These are phyloP conservation scores for Tenualosa thibaudeaui DNA, from an alignment of 2,797 vertebrate genomes.

Conservation along the genomic window DNA sequence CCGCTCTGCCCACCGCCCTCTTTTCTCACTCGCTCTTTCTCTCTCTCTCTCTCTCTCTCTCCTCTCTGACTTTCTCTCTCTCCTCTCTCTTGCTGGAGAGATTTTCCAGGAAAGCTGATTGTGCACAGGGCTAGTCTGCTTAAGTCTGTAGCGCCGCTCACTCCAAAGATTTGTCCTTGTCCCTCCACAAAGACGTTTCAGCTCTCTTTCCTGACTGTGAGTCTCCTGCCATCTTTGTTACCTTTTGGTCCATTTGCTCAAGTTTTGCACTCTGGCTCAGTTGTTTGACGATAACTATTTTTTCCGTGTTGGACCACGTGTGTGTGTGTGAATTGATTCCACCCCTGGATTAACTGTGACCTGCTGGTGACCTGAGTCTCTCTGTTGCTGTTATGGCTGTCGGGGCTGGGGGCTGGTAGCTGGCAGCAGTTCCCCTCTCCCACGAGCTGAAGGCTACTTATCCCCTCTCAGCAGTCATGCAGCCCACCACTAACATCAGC, in stretches of 20 bases:
- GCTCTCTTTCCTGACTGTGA: background rate
- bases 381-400: background rate
- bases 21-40: slow-evolving; percentile 36
- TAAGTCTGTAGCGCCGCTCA: slow-evolving; percentile 30
- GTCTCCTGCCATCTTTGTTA: background rate
- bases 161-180: slow-evolving; percentile 41
- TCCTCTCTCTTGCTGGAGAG: slow-evolving; percentile 25
- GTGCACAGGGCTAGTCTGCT: slow-evolving; percentile 44
- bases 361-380: background rate
- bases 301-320: background rate
- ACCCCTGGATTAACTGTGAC: background rate
- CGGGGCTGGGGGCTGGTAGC: background rate
- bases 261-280: background rate
- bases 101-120: slow-evolving; percentile 55
- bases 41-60: slow-evolving; percentile 33
- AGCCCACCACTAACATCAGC: slow-evolving; percentile 50
- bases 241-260: background rate
- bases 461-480: slow-evolving; percentile 49
- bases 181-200: slow-evolving; percentile 24
- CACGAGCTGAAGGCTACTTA: background rate
- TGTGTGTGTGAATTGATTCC: background rate
- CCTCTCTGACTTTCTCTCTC: slow-evolving; percentile 37
- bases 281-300: background rate
- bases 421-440: background rate
- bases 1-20: slow-evolving; percentile 35